A percentile compares a stretch with the other conserved stretches of the same genome.
Conservation (phyloP, 2,797 vertebrate species). For the Hyperoplus lanceolatus region DNA sequence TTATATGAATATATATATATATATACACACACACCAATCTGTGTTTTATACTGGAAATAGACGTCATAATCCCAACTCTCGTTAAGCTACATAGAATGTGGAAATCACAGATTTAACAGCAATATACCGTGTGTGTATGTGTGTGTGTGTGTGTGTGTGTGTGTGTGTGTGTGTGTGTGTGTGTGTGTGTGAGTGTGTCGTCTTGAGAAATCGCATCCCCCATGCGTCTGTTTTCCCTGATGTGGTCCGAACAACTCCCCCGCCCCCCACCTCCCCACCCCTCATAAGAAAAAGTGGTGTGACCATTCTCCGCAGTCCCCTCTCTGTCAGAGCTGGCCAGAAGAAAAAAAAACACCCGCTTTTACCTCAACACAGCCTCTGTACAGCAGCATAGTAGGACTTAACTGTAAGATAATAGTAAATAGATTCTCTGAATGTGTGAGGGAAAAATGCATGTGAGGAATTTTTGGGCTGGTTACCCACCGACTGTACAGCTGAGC, state of each 20-base stretch:
- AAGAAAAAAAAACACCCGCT: conserved; percentile 64
- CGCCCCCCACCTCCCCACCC: neutral
- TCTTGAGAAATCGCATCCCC: neutral
- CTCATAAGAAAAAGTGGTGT: conserved; percentile 23
- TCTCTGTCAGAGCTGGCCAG: conserved; percentile 61
- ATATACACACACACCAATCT: conserved; percentile 34
- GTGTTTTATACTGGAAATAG: conserved; percentile 73
- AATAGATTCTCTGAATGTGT: conserved; percentile 76
- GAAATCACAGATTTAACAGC: conserved; percentile 79
- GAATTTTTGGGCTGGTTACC: conserved; percentile 81
- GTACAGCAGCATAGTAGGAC: conserved; percentile 77
- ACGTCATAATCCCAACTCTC: conserved; percentile 66
- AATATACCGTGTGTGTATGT: conserved; percentile 78
- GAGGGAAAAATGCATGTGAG: conserved; percentile 72
- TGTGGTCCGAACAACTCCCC: conserved; percentile 8
- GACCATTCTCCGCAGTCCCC: conserved; percentile 19
- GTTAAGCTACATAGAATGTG: conserved; percentile 76
- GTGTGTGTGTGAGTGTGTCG: conserved; percentile 40
- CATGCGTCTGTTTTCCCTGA: conserved; percentile 22
- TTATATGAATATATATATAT: no score
- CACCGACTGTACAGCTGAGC: conserved; percentile 75
- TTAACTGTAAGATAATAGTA: conserved; percentile 78
- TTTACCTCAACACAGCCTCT: conserved; percentile 79
- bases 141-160: conserved; percentile 50
- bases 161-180: conserved; percentile 67